Evolutionary conservation across 2,888 invertebrate species (phyloP), one percentile per base, ranked within the genome.

Genomic region (Agriotes lineatus): DNA sequence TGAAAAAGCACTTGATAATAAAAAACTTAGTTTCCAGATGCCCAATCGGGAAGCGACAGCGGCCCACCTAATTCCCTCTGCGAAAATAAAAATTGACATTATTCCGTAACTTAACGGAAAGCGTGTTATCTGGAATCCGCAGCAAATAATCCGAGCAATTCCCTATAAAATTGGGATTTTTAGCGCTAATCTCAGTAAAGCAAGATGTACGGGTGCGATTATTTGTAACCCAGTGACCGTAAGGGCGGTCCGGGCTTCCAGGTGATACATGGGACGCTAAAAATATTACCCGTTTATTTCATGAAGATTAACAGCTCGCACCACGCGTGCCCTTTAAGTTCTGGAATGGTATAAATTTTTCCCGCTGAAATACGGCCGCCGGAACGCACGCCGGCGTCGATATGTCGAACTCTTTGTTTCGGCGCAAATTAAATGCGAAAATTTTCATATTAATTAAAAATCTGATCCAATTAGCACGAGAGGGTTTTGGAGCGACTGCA

Each of bases 361-460:
- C 48, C 35, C 39, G 25, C 25, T 42, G 48, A 25, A 3, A 5
- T 5, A 25, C 39, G 14, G 42, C 19, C 16, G 12, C 12, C 37
- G 59, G 61, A 63, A 44, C 56, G 64, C 52, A 65, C 64, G 59
- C 70, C 62, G 62, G 61, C 69, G 74, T 72, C 75, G 72, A 76
- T 76, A 73, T 69, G 69, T 71, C 75, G 69, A 73, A 75, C 67
- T 60, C 62, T 72, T 76, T 74, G 69, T 75, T 72, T 71, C 67
- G 64, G 72, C 70, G 75, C 70, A 75, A 76, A 77, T 79, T 78
- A 79, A 80, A 79, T 76, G 79, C 77, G 80, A 79, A 80, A 82
- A 84, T 83, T 83, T 84, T 83, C 82, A 82, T 83, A 83, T 84
- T 84, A 84, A 84, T 84, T 84, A 84, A 83, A 83, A 84, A 83